phyloP scores from a whole-genome alignment of 2,888 invertebrate species.

The Eupithecia dodoneata region DNA sequence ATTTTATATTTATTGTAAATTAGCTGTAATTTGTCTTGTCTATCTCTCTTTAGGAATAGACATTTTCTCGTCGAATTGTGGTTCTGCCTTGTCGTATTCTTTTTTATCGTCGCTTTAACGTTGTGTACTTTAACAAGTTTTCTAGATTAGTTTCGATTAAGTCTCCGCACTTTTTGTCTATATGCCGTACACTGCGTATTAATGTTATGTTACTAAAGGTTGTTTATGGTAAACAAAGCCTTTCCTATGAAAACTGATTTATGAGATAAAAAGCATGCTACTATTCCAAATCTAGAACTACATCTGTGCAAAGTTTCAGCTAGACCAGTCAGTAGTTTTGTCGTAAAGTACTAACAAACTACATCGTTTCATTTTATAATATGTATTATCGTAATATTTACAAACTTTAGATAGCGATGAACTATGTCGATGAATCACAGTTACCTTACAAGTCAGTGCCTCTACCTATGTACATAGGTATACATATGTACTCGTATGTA shows the following conservation, averaged over 20 bases:
- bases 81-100: neutral
- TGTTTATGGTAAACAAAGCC: no score
- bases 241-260: no score
- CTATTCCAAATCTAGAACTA: no score
- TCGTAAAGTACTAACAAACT: neutral
- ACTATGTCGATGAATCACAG: neutral
- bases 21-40: neutral
- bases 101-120: neutral
- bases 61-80: neutral
- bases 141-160: neutral
- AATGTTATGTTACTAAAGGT: no score
- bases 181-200: no score
- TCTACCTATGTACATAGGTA: neutral
- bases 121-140: no score
- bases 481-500: neutral
- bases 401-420: neutral
- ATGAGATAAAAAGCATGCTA: no score
- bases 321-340: neutral
- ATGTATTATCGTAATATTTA: neutral
- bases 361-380: neutral
- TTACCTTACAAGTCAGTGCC: neutral
- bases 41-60: neutral
- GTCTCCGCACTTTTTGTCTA: neutral
- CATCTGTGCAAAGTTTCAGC: no score
- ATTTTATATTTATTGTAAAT: neutral